Conservation (phyloP, 2,888 invertebrate species). For the Xanthorhoe spadicearia region DNA sequence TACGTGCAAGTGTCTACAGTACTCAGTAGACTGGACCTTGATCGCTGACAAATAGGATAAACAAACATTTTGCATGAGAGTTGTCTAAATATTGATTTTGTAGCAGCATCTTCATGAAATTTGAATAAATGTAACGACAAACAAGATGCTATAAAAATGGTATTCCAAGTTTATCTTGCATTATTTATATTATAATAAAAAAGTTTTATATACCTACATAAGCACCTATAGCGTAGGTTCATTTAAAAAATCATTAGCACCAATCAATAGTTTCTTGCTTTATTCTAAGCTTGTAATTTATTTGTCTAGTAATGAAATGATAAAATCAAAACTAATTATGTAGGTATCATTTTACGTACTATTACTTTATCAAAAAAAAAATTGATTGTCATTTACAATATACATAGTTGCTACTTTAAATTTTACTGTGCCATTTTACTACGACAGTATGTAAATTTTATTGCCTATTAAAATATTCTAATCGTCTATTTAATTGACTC, state of each 20-base stretch:
- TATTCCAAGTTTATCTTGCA: too few relatives aligned
- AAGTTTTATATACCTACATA: too few relatives aligned
- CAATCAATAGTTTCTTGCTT: too few relatives aligned
- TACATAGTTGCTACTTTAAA: not conserved
- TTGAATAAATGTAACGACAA: not conserved
- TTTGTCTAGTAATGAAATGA: too few relatives aligned
- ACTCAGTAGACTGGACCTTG: conserved; percentile 12
- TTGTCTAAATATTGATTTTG: conserved; percentile 15
- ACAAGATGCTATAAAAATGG: not conserved
- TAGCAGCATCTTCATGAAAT: not conserved
- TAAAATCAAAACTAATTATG: too few relatives aligned
- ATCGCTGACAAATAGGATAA: conserved; percentile 13
- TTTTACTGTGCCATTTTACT: not conserved
- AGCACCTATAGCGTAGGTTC: too few relatives aligned
- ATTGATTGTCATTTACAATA: not conserved
- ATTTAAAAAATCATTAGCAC: too few relatives aligned
- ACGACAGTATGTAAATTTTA: conserved; percentile 10
- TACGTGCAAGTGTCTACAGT: conserved; percentile 16
- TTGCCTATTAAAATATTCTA: conserved; percentile 23
- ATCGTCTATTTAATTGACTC: conserved; percentile 22
- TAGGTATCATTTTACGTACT: too few relatives aligned
- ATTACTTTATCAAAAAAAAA: too few relatives aligned
- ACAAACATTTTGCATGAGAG: conserved; percentile 8
- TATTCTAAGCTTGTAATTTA: too few relatives aligned
- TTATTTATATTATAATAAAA: too few relatives aligned